Base-by-base conservation (phyloP, 1,140 invertebrate genomes). In the Hylyphantes graminicola region DNA sequence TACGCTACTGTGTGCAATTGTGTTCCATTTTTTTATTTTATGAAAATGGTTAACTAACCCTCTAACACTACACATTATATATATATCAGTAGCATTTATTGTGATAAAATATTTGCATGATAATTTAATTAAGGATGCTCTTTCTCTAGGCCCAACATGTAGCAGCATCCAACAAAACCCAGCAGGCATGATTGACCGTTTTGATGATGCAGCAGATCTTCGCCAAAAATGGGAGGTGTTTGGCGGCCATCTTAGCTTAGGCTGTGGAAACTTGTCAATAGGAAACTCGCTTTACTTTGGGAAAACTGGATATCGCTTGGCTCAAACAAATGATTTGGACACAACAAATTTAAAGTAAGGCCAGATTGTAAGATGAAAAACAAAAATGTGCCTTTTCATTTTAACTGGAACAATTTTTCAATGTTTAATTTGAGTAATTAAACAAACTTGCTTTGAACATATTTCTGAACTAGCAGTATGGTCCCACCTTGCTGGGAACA, bases 251-350 rank as follows among this genome's bases (percentile, higher is more conserved):
- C 61, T 85, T 15, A 73, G 72, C 10, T 54, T 68, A 10, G 85
- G 85, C 13, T 86, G 85, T 79, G 85, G 85, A 64, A 83, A 73
- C 51, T 74, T 86, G 35, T 82, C 85, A 63, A 57, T 83, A 9
- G 85, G 79, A 67, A 82, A 86, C 17, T 86, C 85, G 2, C 48
- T 86, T 7, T 86, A 86, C 57, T 86, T 86, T 86, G 73, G 80
- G 11, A 67, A 67, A 54, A 7, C 72, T 70, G 85, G 79, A 10
- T 78, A 77, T 65, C 70, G 85, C 6, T 7, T 80, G 50, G 85
- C 85, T 35, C 72, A 78, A 11, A 86, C 85, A 10, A 77, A 64
- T n/a, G 85, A 86, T 59, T 73, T 86, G 17, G 80, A 86, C 68
- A 86, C 85, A 10, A 64, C 55, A 50, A 76, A 80, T 54, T 50